A percentile compares a stretch with the other conserved stretches of the same genome.
These are phyloP conservation scores for Lanius ludovicianus DNA, from an alignment of 2,113 vertebrate species.

Conservation along the genomic window DNA sequence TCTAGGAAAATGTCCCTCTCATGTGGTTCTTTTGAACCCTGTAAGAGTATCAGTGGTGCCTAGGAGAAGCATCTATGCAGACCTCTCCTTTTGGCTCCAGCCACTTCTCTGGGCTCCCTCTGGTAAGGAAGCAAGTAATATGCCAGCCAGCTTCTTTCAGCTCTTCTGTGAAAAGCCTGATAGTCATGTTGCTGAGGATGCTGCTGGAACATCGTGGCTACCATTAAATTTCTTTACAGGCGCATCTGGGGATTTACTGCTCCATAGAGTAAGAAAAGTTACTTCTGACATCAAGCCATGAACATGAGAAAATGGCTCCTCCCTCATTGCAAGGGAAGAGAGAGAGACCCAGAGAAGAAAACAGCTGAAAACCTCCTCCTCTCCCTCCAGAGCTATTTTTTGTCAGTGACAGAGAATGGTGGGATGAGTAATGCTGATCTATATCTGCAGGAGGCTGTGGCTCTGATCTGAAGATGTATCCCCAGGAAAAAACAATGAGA, in stretches of 20 bases:
- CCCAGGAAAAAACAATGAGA: background rate
- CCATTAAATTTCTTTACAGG: background rate
- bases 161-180: background rate
- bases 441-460: slow-evolving; percentile 19
- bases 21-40: background rate
- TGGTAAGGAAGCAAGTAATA: background rate
- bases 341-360: background rate
- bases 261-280: background rate
- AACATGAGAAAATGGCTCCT: slow-evolving; percentile 20
- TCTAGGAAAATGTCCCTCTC: background rate
- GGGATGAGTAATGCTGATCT: slow-evolving; percentile 54
- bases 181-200: background rate
- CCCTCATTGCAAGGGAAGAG: background rate
- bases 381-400: slow-evolving; percentile 55
- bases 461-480: background rate
- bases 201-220: background rate
- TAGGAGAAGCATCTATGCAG: background rate
- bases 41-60: background rate
- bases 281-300: background rate
- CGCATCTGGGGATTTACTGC: background rate
- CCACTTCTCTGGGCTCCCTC: background rate
- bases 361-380: slow-evolving; percentile 47
- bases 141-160: background rate
- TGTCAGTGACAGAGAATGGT: slow-evolving; percentile 20
- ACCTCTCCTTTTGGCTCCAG: background rate